Evolutionary conservation across 2,888 invertebrate species (phyloP).

Genomic region (Lomographa bimaculata): DNA sequence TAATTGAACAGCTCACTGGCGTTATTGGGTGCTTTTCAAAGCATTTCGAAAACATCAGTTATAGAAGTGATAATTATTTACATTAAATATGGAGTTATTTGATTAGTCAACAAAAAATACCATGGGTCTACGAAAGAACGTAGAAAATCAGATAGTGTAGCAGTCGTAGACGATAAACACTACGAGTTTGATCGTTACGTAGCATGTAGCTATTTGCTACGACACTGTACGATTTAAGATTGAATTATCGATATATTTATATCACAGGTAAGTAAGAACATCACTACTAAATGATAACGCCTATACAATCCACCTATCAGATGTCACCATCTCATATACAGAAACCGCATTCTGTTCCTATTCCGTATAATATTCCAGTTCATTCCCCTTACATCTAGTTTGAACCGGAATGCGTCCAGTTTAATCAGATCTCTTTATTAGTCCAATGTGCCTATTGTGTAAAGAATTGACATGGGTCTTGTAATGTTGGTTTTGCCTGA

Average conservation of each 20-base stretch:
- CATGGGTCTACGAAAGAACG: too few species aligned
- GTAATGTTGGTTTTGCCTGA: constrained; percentile 41
- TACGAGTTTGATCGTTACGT: too few species aligned
- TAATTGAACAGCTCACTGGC: too few species aligned
- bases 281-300: constrained; percentile 34
- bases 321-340: constrained; percentile 68
- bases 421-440: constrained; percentile 40
- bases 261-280: constrained; percentile 12
- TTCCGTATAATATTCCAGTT: constrained; percentile 66
- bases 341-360: constrained; percentile 73
- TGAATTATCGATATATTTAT: not conserved
- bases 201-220: too few species aligned
- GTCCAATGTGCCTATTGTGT: constrained; percentile 27
- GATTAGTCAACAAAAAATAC: too few species aligned
- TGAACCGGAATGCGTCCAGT: constrained; percentile 47
- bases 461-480: constrained; percentile 36
- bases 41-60: too few species aligned
- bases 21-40: too few species aligned
- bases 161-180: too few species aligned
- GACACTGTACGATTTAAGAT: too few species aligned
- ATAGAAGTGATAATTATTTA: too few species aligned
- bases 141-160: too few species aligned
- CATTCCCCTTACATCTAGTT: constrained; percentile 65
- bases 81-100: too few species aligned
- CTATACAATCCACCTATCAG: constrained; percentile 53